phyloP scores from a whole-genome alignment of 2,888 invertebrate species.

The Trichopoda pennipes region DNA sequence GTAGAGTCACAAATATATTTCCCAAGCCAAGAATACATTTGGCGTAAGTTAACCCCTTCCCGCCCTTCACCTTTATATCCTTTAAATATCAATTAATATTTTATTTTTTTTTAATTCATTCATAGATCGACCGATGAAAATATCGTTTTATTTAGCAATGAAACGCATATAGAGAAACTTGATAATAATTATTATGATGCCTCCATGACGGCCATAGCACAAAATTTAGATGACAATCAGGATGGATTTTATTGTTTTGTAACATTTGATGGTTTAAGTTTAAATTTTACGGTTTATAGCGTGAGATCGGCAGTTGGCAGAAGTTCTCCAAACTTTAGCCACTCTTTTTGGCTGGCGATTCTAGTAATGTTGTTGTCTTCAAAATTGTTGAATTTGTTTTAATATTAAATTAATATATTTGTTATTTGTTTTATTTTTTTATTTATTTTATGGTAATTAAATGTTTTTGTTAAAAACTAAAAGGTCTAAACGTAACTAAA shows the following conservation, averaged over 20 bases:
- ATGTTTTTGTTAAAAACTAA: conserved; percentile 46
- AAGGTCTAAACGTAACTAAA: conserved; percentile 21
- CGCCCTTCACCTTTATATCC: too few relatives aligned
- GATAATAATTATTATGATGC: conserved; percentile 59
- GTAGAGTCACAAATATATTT: conserved; percentile 68
- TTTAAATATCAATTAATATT: not conserved
- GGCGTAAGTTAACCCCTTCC: conserved; percentile 65
- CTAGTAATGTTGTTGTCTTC: conserved; percentile 6
- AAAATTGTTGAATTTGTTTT: conserved; percentile 50
- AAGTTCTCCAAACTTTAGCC: not conserved
- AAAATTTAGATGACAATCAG: conserved; percentile 46
- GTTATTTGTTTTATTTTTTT: conserved; percentile 33
- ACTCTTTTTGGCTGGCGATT: conserved; percentile 8
- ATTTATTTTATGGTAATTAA: conserved; percentile 33
- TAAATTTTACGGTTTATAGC: conserved; percentile 55
- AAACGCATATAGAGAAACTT: conserved; percentile 37
- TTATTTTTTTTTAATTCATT: not conserved
- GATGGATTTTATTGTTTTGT: conserved; percentile 59
- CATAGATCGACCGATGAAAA: conserved; percentile 33
- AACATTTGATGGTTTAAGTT: conserved; percentile 56
- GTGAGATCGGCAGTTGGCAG: conserved; percentile 24
- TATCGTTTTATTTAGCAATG: conserved; percentile 52
- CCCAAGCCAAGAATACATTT: conserved; percentile 69
- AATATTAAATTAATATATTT: conserved; percentile 38
- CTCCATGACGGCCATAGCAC: conserved; percentile 51